These are phyloP conservation scores for Stylophora pistillata DNA, from an alignment of 64 coral and sea anemone genomes.

Conservation along the genomic window DNA sequence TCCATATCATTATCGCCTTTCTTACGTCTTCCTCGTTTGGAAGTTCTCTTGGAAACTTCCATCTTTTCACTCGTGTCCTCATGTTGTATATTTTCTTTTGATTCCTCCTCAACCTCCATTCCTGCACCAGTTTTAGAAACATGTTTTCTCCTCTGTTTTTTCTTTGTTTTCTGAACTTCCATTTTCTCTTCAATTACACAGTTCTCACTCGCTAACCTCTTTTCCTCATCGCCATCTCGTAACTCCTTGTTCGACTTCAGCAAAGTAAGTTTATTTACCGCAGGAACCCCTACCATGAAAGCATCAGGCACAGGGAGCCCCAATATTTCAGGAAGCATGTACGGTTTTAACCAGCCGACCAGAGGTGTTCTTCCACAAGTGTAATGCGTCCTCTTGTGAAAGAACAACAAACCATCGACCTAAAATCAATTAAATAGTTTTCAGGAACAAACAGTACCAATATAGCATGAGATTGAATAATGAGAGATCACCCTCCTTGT, in stretches of 20 bases:
- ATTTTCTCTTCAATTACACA: conserved; percentile 10
- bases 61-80: not conserved
- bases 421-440: not conserved
- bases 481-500: no score
- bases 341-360: conserved; percentile 87
- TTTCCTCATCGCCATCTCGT: conserved; percentile 34
- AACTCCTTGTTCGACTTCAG: conserved; percentile 77
- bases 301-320: conserved; percentile 64
- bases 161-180: conserved; percentile 18
- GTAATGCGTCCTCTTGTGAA: conserved; percentile 93
- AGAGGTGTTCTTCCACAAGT: conserved; percentile 80
- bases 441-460: not conserved
- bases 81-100: not conserved
- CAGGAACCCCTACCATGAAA: conserved; percentile 44
- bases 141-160: conserved; percentile 1
- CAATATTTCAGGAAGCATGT: conserved; percentile 89
- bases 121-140: not conserved
- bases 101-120: conserved; percentile 12
- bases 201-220: not conserved
- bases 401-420: conserved; percentile 97
- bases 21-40: not conserved
- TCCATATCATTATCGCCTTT: not conserved
- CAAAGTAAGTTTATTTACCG: conserved; percentile 73
- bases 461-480: not conserved
- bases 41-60: not conserved